Evolutionary conservation across 1,140 invertebrate species (phyloP).

Genomic region (Tetragnatha versicolor): DNA sequence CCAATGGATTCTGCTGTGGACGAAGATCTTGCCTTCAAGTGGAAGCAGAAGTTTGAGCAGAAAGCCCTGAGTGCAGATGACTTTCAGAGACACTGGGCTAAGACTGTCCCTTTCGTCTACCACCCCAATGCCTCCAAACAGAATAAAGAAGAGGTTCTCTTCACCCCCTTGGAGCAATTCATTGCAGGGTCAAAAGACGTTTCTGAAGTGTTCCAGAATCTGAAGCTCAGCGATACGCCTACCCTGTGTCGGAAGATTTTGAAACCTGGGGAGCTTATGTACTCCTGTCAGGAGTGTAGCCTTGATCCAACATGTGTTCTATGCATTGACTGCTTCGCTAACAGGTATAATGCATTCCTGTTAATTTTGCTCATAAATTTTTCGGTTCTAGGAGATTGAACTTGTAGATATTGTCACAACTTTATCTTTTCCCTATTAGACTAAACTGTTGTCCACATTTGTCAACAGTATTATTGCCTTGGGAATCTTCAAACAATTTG

Average conservation of each 20-base stretch:
- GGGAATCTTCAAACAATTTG: too few relatives aligned
- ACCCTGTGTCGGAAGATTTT: conserved; percentile 93
- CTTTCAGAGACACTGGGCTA: conserved; percentile 27
- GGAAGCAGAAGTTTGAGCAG: conserved; percentile 39
- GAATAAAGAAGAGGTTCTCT: conserved; percentile 54
- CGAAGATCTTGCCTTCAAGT: conserved; percentile 5
- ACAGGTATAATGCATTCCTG: conserved; percentile 66
- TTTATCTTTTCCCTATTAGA: too few relatives aligned
- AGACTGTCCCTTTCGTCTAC: conserved; percentile 75
- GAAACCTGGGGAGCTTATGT: conserved; percentile 95
- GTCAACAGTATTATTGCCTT: too few relatives aligned
- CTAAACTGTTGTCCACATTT: too few relatives aligned
- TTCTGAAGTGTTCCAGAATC: conserved; percentile 67
- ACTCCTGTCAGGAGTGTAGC: conserved; percentile 95
- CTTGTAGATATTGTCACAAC: too few relatives aligned
- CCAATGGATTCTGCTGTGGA: background rate
- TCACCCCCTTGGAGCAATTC: conserved; percentile 62
- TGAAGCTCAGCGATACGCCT: conserved; percentile 71
- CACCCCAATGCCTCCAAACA: conserved; percentile 65
- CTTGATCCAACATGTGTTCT: conserved; percentile 97
- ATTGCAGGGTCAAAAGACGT: conserved; percentile 55
- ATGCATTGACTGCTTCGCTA: conserved; percentile 96
- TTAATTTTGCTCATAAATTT: too few relatives aligned
- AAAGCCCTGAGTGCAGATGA: conserved; percentile 9
- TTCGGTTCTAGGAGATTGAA: too few relatives aligned